Evolutionary conservation across 2,888 invertebrate species (phyloP).

Genomic region (Luffia ferchaultella): DNA sequence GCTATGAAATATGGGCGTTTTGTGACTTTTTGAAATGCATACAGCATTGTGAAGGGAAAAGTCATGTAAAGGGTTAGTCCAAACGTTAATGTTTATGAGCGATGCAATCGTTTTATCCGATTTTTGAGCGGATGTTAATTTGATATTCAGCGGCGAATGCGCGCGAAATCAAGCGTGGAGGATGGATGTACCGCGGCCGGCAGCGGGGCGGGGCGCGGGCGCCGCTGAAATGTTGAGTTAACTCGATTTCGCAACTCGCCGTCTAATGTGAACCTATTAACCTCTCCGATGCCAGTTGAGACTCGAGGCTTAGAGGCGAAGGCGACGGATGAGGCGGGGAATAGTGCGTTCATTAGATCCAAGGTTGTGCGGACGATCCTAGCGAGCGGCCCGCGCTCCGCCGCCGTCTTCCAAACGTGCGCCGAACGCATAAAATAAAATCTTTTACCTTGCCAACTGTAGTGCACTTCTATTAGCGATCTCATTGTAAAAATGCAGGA

Average conservation of each 20-base stretch:
- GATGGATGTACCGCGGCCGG: constrained; percentile 16
- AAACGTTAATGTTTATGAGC: neutral
- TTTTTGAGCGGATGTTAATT: neutral
- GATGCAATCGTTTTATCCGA: neutral
- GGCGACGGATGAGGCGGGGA: constrained; percentile 57
- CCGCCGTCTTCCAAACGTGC: neutral
- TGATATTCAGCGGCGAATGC: constrained; percentile 29
- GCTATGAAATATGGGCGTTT: too few species aligned
- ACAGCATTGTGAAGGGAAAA: constrained; percentile 6
- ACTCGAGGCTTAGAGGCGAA: constrained; percentile 51
- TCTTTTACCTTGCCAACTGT: constrained; percentile 60
- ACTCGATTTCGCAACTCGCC: constrained; percentile 59
- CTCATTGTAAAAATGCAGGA: constrained; percentile 63
- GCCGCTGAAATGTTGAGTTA: constrained; percentile 28
- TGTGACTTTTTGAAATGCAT: too few species aligned
- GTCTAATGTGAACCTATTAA: constrained; percentile 67
- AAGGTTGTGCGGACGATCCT: constrained; percentile 51
- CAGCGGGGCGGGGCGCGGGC: constrained; percentile 29
- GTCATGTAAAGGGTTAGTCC: neutral
- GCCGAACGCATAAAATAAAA: constrained; percentile 20
- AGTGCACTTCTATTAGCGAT: constrained; percentile 61
- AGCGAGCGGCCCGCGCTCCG: neutral
- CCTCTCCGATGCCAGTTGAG: constrained; percentile 41
- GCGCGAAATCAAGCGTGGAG: constrained; percentile 52
- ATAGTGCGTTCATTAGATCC: constrained; percentile 58